phyloP scores from a whole-genome alignment of 2,888 invertebrate genomes.

The Amphipoea lucens region DNA sequence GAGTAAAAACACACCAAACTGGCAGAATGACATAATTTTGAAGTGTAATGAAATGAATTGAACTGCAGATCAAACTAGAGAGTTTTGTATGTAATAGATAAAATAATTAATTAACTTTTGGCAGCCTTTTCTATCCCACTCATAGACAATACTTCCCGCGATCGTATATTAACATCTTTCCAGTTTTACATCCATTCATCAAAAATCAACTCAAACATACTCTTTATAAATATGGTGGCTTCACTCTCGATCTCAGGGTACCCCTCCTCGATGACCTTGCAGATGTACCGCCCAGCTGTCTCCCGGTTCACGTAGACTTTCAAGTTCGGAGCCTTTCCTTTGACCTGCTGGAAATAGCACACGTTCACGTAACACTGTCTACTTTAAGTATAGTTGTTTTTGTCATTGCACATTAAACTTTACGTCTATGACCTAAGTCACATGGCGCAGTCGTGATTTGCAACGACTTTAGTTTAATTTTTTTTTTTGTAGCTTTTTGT shows the following conservation, averaged over 20 bases:
- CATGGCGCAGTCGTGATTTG: neutral
- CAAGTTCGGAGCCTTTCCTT: conserved; percentile 94
- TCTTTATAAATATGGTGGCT: conserved; percentile 94
- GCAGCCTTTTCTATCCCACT: too few relatives aligned
- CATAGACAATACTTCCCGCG: too few relatives aligned
- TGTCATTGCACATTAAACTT: neutral
- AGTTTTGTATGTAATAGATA: too few relatives aligned
- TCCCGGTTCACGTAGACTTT: conserved; percentile 93
- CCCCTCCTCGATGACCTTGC: conserved; percentile 96
- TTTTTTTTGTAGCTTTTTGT: neutral
- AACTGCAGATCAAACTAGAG: too few relatives aligned
- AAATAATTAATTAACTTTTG: too few relatives aligned
- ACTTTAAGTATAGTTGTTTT: neutral
- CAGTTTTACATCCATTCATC: too few relatives aligned
- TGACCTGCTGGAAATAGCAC: conserved; percentile 94
- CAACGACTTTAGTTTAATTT: neutral
- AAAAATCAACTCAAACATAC: conserved; percentile 69
- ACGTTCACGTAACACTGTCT: conserved; percentile 81
- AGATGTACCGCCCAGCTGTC: conserved; percentile 96
- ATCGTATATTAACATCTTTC: too few relatives aligned
- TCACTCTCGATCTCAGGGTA: conserved; percentile 96
- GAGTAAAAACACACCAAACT: too few relatives aligned
- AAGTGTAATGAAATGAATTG: too few relatives aligned
- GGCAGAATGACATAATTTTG: neutral
- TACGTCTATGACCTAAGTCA: neutral